These are phyloP conservation scores for Hesperophylax magnus DNA, from an alignment of 1,140 invertebrate genomes.

Conservation along the genomic window DNA sequence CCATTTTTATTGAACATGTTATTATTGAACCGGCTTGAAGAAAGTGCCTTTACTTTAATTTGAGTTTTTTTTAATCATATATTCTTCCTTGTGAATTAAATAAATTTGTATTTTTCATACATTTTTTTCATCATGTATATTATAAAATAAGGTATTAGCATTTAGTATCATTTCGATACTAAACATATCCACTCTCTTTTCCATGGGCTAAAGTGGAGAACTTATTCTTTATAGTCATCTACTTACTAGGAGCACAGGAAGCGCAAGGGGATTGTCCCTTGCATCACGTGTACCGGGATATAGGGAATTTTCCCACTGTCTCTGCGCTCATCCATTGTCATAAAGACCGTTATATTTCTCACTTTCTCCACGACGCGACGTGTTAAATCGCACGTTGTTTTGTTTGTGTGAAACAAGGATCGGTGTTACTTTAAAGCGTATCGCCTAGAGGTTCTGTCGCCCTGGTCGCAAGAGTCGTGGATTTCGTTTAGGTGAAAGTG, in stretches of 20 bases:
- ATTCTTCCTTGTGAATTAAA: background rate
- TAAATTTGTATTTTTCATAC: background rate
- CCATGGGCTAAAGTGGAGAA: constrained; percentile 22
- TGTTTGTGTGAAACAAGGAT: constrained; percentile 26
- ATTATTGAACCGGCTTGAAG: too few species aligned
- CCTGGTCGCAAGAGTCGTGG: constrained; percentile 32
- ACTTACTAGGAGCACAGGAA: constrained; percentile 38
- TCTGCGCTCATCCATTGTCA: constrained; percentile 54
- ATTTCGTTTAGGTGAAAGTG: constrained; percentile 40
- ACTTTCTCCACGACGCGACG: constrained; percentile 47
- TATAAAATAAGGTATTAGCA: background rate
- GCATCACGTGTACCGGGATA: background rate
- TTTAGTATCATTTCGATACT: background rate
- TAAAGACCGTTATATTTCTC: constrained; percentile 56
- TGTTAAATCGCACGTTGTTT: constrained; percentile 53
- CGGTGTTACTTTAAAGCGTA: constrained; percentile 31
- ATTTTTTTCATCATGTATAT: background rate
- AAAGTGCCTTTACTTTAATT: too few species aligned
- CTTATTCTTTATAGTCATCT: constrained; percentile 48
- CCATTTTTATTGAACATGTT: too few species aligned
- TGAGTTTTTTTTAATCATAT: too few species aligned
- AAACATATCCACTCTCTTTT: constrained; percentile 46
- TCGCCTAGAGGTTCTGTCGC: background rate
- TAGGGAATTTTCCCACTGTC: constrained; percentile 20
- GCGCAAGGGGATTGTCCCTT: too few species aligned